Evolutionary conservation across 2,888 invertebrate species (phyloP), one percentile per base, ranked within the genome.

Genomic region (Drosophila anomalipes): DNA sequence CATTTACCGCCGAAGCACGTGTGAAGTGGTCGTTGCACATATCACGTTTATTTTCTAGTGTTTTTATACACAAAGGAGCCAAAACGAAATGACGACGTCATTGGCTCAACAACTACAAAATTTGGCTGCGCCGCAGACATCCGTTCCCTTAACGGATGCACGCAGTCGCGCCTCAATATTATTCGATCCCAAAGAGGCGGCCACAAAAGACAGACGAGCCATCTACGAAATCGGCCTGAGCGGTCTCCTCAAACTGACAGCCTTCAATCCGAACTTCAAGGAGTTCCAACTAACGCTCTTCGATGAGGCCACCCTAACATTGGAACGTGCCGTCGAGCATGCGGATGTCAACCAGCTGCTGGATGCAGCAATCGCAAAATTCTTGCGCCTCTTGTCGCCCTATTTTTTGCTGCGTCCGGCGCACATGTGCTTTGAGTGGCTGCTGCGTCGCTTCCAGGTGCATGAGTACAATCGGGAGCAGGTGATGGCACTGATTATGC

Each of bases 391-490:
- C 44, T 84, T 99, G 6, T 97, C 98, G 1, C 99, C 99, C 0
- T 99, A 98, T 92, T 96, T 99, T 82, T 94, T 98, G 59, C 94
- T 98, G 0, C 97, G 96, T 84, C 95, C 96, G 10, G 93, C 95
- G 0, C 98, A 98, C 81, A 97, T 98, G 94, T 96, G 98, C 3
- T 93, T 99, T 56, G 99, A 99, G 94, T 99, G 99, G 99, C 94
- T 99, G 4, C 95, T 99, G 54, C 95, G 97, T 89, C 95, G 98
- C 82, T 99, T 96, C 92, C 96, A 96, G 79, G 96, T 99, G 73
- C 97, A 99, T 87, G 95, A 97, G 63, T 99, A 97, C 93, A 99
- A 99, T 91, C 95, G 95, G 66, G 96, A 97, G 90, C 96, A 96
- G 0, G 94, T 99, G 49, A 94, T 99, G 86, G 94, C 96, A 73